Evolutionary conservation across 2,797 vertebrate genomes (phyloP).

Genomic region (Cossypha heuglini): DNA sequence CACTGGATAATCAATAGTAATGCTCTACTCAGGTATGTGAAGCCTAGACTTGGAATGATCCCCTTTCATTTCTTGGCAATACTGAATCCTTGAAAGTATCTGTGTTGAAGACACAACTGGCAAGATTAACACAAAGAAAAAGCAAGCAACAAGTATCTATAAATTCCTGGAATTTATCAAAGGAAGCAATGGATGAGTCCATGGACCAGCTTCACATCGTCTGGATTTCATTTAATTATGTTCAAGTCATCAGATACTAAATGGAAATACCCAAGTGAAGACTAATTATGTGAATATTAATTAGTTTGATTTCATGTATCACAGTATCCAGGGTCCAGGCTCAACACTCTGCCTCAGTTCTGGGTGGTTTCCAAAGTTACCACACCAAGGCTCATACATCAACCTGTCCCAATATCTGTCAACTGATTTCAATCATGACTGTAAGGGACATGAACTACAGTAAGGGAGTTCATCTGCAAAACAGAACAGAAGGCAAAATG

Average conservation of each 20-base stretch:
- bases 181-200: neutral
- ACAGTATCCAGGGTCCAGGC: neutral
- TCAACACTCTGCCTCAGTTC: neutral
- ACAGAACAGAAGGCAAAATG: neutral
- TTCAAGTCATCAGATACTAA: neutral
- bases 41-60: neutral
- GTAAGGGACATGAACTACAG: neutral
- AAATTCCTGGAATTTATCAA: neutral
- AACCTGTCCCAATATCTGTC: neutral
- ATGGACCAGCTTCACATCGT: accelerated
- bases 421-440: neutral
- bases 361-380: neutral
- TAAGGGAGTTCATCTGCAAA: neutral
- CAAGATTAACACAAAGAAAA: neutral
- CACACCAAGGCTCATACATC: neutral
- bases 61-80: neutral
- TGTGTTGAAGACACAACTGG: neutral
- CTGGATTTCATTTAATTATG: neutral
- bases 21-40: neutral
- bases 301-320: neutral
- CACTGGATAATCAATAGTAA: neutral
- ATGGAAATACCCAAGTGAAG: neutral
- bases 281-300: neutral
- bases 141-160: neutral
- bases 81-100: neutral